Percentiles rank a stretch among this genome's conserved stretches.
Evolutionary conservation across 1,140 invertebrate species (phyloP).

Genomic region (Micrasema minimum): DNA sequence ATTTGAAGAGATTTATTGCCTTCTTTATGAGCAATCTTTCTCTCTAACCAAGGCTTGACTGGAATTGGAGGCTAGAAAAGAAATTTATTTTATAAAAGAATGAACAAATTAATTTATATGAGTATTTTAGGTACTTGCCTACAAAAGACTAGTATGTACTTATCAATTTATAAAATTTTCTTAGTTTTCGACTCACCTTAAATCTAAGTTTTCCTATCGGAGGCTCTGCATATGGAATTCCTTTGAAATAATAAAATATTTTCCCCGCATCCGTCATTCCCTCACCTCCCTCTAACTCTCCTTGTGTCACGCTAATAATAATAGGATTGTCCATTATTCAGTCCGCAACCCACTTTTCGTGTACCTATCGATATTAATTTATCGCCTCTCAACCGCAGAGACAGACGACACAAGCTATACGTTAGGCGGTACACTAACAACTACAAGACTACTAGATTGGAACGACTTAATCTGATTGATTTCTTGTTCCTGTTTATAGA

Average conservation of each 20-base stretch:
- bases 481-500: too few species aligned
- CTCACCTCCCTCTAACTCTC: conserved; percentile 28
- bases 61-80: conserved; percentile 59
- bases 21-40: conserved; percentile 61
- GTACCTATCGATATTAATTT: too few species aligned
- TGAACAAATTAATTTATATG: neutral
- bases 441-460: too few species aligned
- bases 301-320: conserved; percentile 31
- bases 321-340: conserved; percentile 27
- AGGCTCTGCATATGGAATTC: conserved; percentile 42
- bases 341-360: neutral
- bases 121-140: too few species aligned
- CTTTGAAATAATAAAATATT: conserved; percentile 30
- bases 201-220: conserved; percentile 40
- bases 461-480: too few species aligned
- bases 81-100: too few species aligned
- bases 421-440: too few species aligned
- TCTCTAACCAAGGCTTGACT: conserved; percentile 61
- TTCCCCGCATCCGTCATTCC: conserved; percentile 11
- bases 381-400: too few species aligned
- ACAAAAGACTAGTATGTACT: too few species aligned
- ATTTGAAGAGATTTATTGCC: conserved; percentile 61
- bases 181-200: conserved; percentile 51
- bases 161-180: too few species aligned
- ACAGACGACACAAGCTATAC: too few species aligned